Conservation (phyloP, 2,888 invertebrate genomes). For the Capitulum mitella region DNA sequence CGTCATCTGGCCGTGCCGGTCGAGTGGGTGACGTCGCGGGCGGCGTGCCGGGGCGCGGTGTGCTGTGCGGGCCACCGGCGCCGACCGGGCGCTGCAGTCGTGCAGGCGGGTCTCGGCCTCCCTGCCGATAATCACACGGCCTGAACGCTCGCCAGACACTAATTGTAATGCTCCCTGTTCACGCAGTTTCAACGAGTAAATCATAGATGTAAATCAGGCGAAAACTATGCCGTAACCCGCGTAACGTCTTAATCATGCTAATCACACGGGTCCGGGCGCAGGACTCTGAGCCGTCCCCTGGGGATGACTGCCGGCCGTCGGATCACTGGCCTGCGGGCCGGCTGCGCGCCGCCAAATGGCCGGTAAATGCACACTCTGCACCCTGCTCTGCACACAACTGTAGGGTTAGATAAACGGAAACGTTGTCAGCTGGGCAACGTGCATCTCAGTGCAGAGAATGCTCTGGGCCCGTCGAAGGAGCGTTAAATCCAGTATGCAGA, state of each 20-base stretch:
- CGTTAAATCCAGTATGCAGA: no score
- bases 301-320: background rate
- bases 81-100: background rate
- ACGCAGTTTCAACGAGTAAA: conserved; percentile 21
- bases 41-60: background rate
- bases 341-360: no score
- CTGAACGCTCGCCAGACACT: background rate
- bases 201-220: conserved; percentile 18
- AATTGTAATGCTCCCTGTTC: conserved; percentile 8
- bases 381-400: no score
- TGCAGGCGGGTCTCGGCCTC: no score
- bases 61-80: background rate
- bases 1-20: no score
- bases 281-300: background rate
- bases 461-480: no score
- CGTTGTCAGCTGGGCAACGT: no score
- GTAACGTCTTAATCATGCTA: conserved; percentile 19
- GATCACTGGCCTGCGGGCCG: no score
- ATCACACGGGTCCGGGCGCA: background rate
- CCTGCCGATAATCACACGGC: conserved; percentile 9
- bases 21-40: no score
- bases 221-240: background rate
- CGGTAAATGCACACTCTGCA: no score
- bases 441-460: no score
- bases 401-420: no score